Base-by-base conservation (phyloP, 2,113 vertebrate species). In the Amblyopsis rosae region DNA sequence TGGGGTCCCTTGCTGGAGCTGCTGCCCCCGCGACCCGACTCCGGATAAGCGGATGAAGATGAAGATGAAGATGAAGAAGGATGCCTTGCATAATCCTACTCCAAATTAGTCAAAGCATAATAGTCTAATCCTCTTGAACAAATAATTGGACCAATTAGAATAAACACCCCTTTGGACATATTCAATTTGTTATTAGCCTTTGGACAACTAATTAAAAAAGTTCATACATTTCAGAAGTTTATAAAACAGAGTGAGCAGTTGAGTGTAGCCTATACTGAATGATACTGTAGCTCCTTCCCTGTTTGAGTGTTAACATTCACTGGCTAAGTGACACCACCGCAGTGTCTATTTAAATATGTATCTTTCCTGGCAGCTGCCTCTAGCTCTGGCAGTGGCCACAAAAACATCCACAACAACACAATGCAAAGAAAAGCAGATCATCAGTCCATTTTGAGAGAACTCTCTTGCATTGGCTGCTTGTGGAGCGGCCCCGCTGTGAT, bases 311-410 rank as follows among this genome's bases (percentile, higher is more conserved):
- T 26, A 50, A 11, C 66, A 32, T 60, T 59, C 48, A 57, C 47
- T 3, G 5, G 54, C 59, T 75, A 62, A 55, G 11, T 49, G 64
- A 69, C 62, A 16, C 54, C 53, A 72, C 59, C 46, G 13, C 59
- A 59, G 68, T 51, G 54, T 55, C 67, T 51, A 17, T 75, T 75
- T 76, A 62, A 82, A 80, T 77, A 48, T 75, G 65, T 70, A 68
- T 70, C 48, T 67, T 68, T 73, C 48, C 50, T 53, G n/a, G 11
- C 57, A 77, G 77, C 62, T 65, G 67, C 2, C 26, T 62, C 4
- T 3, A 45, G 58, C 55, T 56, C 7, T 56, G 48, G 26, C 26
- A 26, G 26, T 26, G 26, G 26, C 26, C 26, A 26, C 26, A 3
- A 26, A 26, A 26, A 26, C 26, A 26, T 26, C 26, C 26, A 26